Evolutionary conservation across 2,797 vertebrate genomes (phyloP).

Genomic region (Knipowitschia caucasica): DNA sequence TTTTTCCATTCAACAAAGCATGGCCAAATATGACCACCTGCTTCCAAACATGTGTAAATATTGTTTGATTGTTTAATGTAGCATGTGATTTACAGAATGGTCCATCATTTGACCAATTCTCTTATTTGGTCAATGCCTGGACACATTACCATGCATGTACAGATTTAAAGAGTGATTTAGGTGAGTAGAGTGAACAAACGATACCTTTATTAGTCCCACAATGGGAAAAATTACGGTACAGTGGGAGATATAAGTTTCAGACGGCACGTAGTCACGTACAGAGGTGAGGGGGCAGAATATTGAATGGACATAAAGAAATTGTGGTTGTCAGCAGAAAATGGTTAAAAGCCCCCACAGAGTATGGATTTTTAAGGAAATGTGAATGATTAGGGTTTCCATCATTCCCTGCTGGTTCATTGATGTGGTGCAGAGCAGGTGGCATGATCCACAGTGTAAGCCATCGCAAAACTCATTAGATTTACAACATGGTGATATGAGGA

Average conservation of each 20-base stretch:
- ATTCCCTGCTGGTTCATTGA: slow-evolving; percentile 29
- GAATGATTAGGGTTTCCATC: slow-evolving; percentile 38
- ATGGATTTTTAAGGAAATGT: slow-evolving; percentile 45
- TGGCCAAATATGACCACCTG: neutral
- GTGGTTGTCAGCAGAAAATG: slow-evolving; percentile 41
- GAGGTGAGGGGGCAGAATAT: slow-evolving; percentile 10
- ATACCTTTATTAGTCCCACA: too few species aligned
- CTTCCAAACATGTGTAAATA: too few species aligned
- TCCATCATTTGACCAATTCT: too few species aligned
- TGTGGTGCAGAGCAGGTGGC: slow-evolving; percentile 24
- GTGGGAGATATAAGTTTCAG: slow-evolving; percentile 5
- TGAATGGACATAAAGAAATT: slow-evolving; percentile 31
- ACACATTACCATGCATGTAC: neutral
- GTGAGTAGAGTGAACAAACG: neutral
- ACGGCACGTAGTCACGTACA: slow-evolving; percentile 5
- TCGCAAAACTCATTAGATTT: slow-evolving; percentile 9
- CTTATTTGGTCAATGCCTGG: too few species aligned
- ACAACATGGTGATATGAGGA: slow-evolving; percentile 1
- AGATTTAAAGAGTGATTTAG: neutral
- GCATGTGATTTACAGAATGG: too few species aligned
- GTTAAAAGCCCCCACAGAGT: slow-evolving; percentile 27
- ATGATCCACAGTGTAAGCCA: slow-evolving; percentile 24
- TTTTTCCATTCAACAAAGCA: neutral
- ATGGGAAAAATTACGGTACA: too few species aligned
- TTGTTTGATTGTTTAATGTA: too few species aligned